Evolutionary conservation across 2,797 vertebrate species (phyloP), one percentile per base, ranked within the genome.

Genomic region (Falco berigora): DNA sequence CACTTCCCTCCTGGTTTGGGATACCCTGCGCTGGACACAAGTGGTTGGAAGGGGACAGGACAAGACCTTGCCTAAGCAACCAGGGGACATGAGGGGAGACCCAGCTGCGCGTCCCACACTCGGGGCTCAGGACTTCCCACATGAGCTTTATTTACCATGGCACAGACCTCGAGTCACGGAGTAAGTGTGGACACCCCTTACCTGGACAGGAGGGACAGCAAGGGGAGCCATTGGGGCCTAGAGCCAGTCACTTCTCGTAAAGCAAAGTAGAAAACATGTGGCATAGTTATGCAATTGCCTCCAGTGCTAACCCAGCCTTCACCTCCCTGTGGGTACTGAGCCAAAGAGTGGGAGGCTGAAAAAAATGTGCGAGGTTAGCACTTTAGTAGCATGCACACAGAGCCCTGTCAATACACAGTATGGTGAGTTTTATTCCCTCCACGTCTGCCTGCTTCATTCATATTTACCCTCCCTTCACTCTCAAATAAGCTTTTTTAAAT

Each of bases 341-440:
- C 53, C 92, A 94, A 77, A 72, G 72, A 68, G 62, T 49, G 84
- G 40, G 84, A 96, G 83, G 67, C 59, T 94, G 72, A 84, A 88
- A 93, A 82, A 86, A 76, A 88, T 91, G 40, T 88, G 73, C 73
- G 9, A 81, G 69, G 25, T 53, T 75, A 90, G 80, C 82, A 71
- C 40, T 94, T 91, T 2, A 62, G 20, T 14, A 73, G 49, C 25
- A 8, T 15, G 42, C 34, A 52, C 8, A 2, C 19, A 27, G 68
- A 42, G n/a, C 34, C 66, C 76, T 88, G 73, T 64, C 76, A 42
- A 8, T 58, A 44, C 16, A 15, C 11, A 7, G 12, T 4, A 56
- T 2, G 14, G 40, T 19, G 56, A 58, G 75, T 84, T 80, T 62
- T 68, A 38, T 25, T 75, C 69, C 46, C 34, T 78, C 44, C 10